Evolutionary conservation across 2,113 vertebrate genomes (phyloP).

Genomic region (Phyllostomus discolor): DNA sequence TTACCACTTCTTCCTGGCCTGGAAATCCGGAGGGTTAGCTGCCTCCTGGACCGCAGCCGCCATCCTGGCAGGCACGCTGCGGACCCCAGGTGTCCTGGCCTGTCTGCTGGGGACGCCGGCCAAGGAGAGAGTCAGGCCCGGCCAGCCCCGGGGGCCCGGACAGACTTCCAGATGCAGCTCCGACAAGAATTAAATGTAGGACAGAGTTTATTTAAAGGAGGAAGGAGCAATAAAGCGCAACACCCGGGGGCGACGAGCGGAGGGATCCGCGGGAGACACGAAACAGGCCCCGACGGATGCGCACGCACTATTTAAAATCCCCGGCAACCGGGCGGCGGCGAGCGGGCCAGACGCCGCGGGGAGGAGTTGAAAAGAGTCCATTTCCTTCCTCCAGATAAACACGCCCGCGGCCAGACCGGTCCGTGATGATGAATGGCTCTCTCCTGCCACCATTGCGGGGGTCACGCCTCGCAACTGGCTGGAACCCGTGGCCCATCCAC

Average conservation of each 20-base stretch:
- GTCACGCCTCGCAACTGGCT: constrained; percentile 69
- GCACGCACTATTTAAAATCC: constrained; percentile 73
- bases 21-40: background rate
- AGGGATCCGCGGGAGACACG: constrained; percentile 72
- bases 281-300: constrained; percentile 73
- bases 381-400: constrained; percentile 85
- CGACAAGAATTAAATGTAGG: constrained; percentile 62
- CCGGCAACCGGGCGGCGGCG: background rate
- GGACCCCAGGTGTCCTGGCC: background rate
- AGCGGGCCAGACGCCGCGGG: constrained; percentile 75
- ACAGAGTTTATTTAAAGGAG: constrained; percentile 71
- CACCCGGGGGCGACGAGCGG: constrained; percentile 67
- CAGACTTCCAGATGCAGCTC: constrained; percentile 57
- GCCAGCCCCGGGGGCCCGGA: background rate
- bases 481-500: constrained; percentile 71
- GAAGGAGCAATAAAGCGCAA: constrained; percentile 67
- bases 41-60: rapidly evolving
- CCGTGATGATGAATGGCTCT: constrained; percentile 80
- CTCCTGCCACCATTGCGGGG: constrained; percentile 70
- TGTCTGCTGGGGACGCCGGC: rapidly evolving
- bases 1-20: background rate
- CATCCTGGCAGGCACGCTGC: rapidly evolving
- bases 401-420: constrained; percentile 79
- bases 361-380: constrained; percentile 76
- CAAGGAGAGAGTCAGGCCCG: background rate